Conservation (phyloP, 1,140 invertebrate species). For the Drosophila nigromelanica region DNA sequence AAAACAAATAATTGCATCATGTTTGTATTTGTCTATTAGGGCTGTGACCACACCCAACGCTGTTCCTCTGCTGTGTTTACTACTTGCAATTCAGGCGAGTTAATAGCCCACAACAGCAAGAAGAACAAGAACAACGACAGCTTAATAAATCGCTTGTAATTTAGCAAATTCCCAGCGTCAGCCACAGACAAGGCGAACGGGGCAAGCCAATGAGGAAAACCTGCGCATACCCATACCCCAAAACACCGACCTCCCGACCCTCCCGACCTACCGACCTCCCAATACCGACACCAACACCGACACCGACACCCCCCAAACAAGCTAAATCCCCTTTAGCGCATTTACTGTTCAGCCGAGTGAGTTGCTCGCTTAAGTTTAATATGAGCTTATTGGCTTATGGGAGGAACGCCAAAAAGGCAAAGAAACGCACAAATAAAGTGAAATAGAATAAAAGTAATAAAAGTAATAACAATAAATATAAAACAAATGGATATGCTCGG, state of each 20-base stretch:
- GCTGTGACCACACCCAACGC: slow-evolving; percentile 25
- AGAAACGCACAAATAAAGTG: slow-evolving; percentile 3
- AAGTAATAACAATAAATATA: not conserved
- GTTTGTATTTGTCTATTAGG: slow-evolving; percentile 59
- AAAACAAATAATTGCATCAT: slow-evolving; percentile 69
- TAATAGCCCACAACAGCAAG: slow-evolving; percentile 57
- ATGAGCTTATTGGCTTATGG: slow-evolving; percentile 71
- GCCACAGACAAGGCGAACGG: slow-evolving; percentile 48
- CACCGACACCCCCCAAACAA: not conserved
- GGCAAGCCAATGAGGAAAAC: slow-evolving; percentile 24
- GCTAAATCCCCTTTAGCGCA: not conserved
- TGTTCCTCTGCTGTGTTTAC: slow-evolving; percentile 22
- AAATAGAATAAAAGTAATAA: slow-evolving; percentile 2
- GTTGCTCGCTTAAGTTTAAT: slow-evolving; percentile 60
- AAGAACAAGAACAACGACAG: slow-evolving; percentile 24
- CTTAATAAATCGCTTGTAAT: slow-evolving; percentile 63
- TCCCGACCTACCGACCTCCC: too few species aligned
- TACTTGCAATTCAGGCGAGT: slow-evolving; percentile 60
- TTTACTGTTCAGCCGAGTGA: slow-evolving; percentile 15
- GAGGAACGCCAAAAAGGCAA: slow-evolving; percentile 2
- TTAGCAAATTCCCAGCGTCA: slow-evolving; percentile 60
- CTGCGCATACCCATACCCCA: too few species aligned
- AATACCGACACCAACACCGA: not conserved
- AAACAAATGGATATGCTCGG: not conserved
- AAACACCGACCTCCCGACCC: too few species aligned